A percentile compares a stretch with the other conserved stretches of the same genome.
Evolutionary conservation across 2,113 vertebrate genomes (phyloP).

Genomic region (Pampusana beccarii): DNA sequence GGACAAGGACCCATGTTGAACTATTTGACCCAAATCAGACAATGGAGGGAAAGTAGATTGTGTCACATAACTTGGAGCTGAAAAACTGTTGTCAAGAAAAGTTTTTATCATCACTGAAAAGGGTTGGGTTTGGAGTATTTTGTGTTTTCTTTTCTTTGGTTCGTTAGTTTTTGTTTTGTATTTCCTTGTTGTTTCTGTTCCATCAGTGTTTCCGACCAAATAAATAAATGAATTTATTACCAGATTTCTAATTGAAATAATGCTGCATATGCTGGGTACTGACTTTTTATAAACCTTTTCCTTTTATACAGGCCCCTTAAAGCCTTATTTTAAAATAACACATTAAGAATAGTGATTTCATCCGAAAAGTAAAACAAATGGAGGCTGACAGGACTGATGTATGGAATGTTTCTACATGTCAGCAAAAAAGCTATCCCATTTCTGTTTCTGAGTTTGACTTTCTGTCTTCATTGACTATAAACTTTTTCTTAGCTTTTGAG

Average conservation of each 20-base stretch:
- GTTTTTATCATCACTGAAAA: not conserved
- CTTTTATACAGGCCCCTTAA: not conserved
- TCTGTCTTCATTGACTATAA: not conserved
- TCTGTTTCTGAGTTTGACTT: not conserved
- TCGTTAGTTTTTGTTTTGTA: rapidly evolving
- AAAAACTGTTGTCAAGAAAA: not conserved
- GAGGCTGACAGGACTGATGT: not conserved
- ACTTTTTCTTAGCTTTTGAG: not conserved
- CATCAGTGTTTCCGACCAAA: not conserved
- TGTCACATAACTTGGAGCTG: not conserved
- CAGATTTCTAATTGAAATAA: not conserved
- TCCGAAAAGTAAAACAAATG: not conserved
- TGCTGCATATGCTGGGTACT: rapidly evolving
- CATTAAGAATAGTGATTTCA: not conserved
- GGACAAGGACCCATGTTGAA: not conserved
- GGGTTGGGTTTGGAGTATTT: not conserved
- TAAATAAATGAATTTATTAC: not conserved
- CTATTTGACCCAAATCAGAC: not conserved
- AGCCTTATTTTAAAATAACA: not conserved
- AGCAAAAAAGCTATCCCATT: not conserved
- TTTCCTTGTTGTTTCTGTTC: rapidly evolving
- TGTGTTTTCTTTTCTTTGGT: rapidly evolving
- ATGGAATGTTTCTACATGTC: not conserved
- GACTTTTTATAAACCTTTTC: not conserved
- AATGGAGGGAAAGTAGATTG: not conserved